Evolutionary conservation across 2,888 invertebrate genomes (phyloP), one percentile per base, ranked within the genome.

Genomic region (Theodoxus fluviatilis): DNA sequence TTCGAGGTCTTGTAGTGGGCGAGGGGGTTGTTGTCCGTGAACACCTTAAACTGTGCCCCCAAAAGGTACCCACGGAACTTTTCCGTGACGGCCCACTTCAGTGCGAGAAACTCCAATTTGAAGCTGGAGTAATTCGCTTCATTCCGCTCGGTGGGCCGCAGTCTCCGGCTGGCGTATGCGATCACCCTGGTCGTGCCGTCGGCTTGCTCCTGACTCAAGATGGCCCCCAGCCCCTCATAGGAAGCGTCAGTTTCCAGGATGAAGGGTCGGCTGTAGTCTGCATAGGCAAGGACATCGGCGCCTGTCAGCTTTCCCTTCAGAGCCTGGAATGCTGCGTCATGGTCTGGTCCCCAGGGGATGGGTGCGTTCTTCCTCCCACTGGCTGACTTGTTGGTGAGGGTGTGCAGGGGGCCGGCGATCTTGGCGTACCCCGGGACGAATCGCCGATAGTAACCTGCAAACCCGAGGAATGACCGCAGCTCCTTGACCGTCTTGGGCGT

Each of bases 261-360:
- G 61, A 71, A 75, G 3, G 72, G 71, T 15, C 43, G 31, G 3
- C 55, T 49, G 35, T 73, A 73, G 47, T 73, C 71, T 18, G 71
- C 66, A 49, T 59, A 72, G 9, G 68, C 74, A 37, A 73, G 63
- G 31, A 70, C 61, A 1, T 61, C 28, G 1, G 68, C 28, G 4
- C 52, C n/a, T 1, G 55, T 28, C 25, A 73, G 38, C 12, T 64
- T 35, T 4, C 47, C 59, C 31, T 69, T 68, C 18, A 73, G 49
- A 6, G 55, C 63, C 9, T 63, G 52, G 38, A 73, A 68, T 33
- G 49, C 65, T 7, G 3, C 15, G 35, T 69, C 61, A 31, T 70
- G 70, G 33, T n/a, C 55, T 3, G 40, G 52, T n/a, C 7, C 25
- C 71, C 73, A 73, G 37, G 47, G 9, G 7, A n/a, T 6, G 1